These are phyloP conservation scores for Leptosomus discolor DNA, from an alignment of 2,113 vertebrate genomes.

Conservation along the genomic window DNA sequence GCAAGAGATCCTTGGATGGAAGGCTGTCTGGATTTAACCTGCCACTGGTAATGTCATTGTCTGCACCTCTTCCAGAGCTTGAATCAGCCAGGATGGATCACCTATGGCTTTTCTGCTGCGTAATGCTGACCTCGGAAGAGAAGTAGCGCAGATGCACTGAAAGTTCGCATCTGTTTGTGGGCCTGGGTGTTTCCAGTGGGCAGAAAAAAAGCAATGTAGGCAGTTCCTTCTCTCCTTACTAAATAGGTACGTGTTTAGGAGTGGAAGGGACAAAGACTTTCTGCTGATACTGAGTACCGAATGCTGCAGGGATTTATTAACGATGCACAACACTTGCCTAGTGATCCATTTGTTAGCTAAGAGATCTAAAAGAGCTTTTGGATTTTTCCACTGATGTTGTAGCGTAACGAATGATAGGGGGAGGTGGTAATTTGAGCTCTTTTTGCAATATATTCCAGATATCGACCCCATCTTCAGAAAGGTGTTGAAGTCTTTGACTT, in stretches of 20 bases:
- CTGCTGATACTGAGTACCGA: background rate
- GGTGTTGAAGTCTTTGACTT: background rate
- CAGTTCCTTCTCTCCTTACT: conserved; percentile 8
- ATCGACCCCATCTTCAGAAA: background rate
- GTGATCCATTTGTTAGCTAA: background rate
- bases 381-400: conserved; percentile 8
- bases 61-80: background rate
- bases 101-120: background rate
- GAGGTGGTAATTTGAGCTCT: background rate
- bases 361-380: background rate
- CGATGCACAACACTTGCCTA: background rate
- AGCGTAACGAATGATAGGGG: background rate
- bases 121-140: background rate
- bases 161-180: background rate
- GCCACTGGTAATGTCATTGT: background rate
- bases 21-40: background rate
- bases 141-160: background rate
- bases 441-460: background rate
- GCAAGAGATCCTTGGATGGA: background rate
- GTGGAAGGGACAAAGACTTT: background rate
- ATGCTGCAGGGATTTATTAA: background rate
- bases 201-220: background rate
- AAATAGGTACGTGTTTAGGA: background rate
- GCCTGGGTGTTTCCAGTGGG: background rate
- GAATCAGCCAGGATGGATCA: background rate